Evolutionary conservation across 2,888 invertebrate species (phyloP), one percentile per base, ranked within the genome.

Genomic region (Leptura quadrifasciata): DNA sequence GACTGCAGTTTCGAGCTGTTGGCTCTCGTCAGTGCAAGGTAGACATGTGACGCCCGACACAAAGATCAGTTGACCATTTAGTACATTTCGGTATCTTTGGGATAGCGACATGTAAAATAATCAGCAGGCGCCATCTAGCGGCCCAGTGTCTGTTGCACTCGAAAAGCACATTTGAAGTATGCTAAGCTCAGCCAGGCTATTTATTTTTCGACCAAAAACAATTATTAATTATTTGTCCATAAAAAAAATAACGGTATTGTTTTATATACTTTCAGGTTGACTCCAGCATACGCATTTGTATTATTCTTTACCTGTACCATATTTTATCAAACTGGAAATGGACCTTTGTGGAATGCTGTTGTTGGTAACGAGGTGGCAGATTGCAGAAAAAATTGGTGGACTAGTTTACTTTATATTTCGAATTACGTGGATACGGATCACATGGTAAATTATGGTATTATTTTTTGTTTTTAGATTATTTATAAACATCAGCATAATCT

Each of bases 361-460:
- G 87, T 91, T 9, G 88, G 89, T 0, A 85, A 82, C 0, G 92
- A 93, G 74, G 89, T 90, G 0, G 87, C 85, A 0, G 89, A 90
- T 21, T 94, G 93, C 80, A 87, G 90, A 39, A 88, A 90, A 68
- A 92, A 92, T 84, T 93, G 93, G 93, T 93, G 93, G 93, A 85
- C 91, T 1, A 92, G 91, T 83, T 82, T 93, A 0, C 87, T 93
- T 0, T 93, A 93, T 89, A 83, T 93, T 39, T 91, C 88, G 84
- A 93, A 93, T 84, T 93, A 93, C 77, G 86, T 92, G 1, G 90
- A 92, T 78, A 89, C 89, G 0, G 89, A 91, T 58, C 89, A 92
- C 82, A 91, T 91, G 84, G 93, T 93, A 86, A 90, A 90, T 82
- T 52, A 57, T 20, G 21, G 31, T n/a, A n/a, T n/a, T n/a, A n/a